A percentile compares a stretch with the other conserved stretches of the same genome.
Conservation (phyloP, 2,888 invertebrate species). For the Abrostola tripartita region DNA sequence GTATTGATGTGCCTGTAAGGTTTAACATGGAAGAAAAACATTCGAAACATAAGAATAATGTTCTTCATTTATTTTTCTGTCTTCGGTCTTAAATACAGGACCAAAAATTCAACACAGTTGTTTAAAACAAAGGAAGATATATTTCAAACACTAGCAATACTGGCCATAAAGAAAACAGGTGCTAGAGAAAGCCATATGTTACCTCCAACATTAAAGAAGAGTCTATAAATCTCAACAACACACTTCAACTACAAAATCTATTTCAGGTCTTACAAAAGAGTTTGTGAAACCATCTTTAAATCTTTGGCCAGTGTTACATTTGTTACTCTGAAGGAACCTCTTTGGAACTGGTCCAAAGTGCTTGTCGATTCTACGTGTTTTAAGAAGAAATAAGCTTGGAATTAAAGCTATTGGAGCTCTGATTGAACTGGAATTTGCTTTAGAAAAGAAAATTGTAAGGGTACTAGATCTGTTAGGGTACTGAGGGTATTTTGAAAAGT, state of each 20-base stretch:
- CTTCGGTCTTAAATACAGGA: too few relatives aligned
- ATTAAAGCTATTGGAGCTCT: conserved; percentile 25
- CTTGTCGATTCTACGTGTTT: conserved; percentile 38
- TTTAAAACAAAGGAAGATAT: conserved; percentile 1
- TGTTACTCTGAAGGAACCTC: conserved; percentile 31
- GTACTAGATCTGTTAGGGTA: conserved; percentile 4
- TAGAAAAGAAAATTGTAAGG: conserved; percentile 14
- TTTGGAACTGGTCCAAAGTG: conserved; percentile 58
- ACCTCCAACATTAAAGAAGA: not conserved
- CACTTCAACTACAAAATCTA: conserved; percentile 7
- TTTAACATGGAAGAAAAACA: too few relatives aligned
- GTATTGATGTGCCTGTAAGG: too few relatives aligned
- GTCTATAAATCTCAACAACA: conserved; percentile 2
- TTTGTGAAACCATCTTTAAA: conserved; percentile 26
- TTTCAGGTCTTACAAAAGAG: conserved; percentile 9
- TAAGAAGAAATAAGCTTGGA: conserved; percentile 36
- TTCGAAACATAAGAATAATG: too few relatives aligned
- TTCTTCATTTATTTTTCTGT: too few relatives aligned
- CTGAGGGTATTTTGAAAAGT: not conserved
- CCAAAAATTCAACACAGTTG: not conserved
- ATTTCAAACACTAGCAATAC: not conserved
- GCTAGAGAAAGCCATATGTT: conserved; percentile 1
- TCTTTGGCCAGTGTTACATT: conserved; percentile 31
- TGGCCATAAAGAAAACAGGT: conserved; percentile 3
- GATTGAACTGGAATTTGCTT: conserved; percentile 40